Base-by-base conservation (phyloP, 2,797 vertebrate species). In the Paguma larvata region DNA sequence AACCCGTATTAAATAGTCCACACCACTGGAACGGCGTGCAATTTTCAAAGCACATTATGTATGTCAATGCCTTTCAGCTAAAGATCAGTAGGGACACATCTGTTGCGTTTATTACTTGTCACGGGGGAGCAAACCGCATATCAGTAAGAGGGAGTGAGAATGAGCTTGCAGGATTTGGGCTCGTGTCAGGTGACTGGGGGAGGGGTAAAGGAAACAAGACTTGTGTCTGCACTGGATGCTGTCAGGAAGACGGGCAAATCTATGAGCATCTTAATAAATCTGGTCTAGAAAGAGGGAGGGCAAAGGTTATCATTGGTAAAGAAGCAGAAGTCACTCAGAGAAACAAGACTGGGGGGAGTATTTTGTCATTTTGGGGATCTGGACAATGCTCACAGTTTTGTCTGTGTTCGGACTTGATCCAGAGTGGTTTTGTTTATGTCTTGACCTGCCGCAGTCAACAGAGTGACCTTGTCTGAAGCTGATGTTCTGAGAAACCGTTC, bases 41-140 rank as follows among this genome's bases (percentile, higher is more conserved):
- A n/a, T 62, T 97, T 96, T 95, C 85, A 80, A 75, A 90, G 1
- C 9, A 80, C 84, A 70, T 87, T 44, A n/a, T 56, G 30, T 6
- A 32, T 59, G 56, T 44, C 30, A 32, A 9, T 41, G 68, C 44
- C 41, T 96, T 88, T 67, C 12, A 67, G 78, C 72, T 82, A 56
- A 65, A 72, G 16, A 89, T 27, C 2, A 23, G 27, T 15, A 67
- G 46, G 73, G 84, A 34, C 18, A n/a, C 15, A 27, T 65, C 56
- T 70, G 38, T 16, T 46, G 63, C n/a, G 16, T 68, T 48, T 89
- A 75, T 56, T 38, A 23, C 63, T 72, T 79, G 27, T 62, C 27
- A 34, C 27, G 82, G 46, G 56, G 41, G 30, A 62, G 46, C 77
- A 77, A 94, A 38, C 34, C 1, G 0, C 38, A 75, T 46, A 62